Evolutionary conservation across 1,140 invertebrate species (phyloP).

Genomic region (Zaprionus lachaisei): DNA sequence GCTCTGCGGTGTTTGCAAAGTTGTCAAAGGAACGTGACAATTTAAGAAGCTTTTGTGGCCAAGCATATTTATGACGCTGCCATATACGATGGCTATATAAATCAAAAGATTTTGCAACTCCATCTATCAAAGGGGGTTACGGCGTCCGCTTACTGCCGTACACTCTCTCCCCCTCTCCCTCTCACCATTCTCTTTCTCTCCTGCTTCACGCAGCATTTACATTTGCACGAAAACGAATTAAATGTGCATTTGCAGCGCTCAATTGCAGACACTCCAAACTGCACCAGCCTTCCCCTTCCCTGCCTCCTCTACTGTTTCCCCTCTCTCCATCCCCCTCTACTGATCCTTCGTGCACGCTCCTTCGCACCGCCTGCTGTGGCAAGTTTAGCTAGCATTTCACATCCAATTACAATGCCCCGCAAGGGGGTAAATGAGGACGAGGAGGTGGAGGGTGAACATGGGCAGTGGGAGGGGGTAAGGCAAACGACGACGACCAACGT

Average conservation of each 20-base stretch:
- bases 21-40: conserved; percentile 37
- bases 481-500: conserved; percentile 42
- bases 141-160: background rate
- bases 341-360: background rate
- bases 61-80: conserved; percentile 65
- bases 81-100: conserved; percentile 71
- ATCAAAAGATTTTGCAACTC: conserved; percentile 80
- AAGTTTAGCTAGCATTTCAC: conserved; percentile 51
- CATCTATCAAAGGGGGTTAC: conserved; percentile 74
- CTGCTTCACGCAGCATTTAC: conserved; percentile 37
- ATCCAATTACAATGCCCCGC: conserved; percentile 64
- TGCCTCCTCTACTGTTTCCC: background rate
- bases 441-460: too few species aligned
- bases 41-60: conserved; percentile 32
- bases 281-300: background rate
- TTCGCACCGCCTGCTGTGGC: conserved; percentile 21
- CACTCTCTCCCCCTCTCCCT: conserved; percentile 1
- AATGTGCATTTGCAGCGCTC: conserved; percentile 76
- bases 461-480: background rate
- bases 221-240: conserved; percentile 67
- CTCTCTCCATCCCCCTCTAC: background rate
- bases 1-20: background rate
- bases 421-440: background rate
- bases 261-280: conserved; percentile 45
- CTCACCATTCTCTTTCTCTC: background rate